Evolutionary conservation across 2,113 vertebrate species (phyloP).

Genomic region (Tachysurus vachellii): DNA sequence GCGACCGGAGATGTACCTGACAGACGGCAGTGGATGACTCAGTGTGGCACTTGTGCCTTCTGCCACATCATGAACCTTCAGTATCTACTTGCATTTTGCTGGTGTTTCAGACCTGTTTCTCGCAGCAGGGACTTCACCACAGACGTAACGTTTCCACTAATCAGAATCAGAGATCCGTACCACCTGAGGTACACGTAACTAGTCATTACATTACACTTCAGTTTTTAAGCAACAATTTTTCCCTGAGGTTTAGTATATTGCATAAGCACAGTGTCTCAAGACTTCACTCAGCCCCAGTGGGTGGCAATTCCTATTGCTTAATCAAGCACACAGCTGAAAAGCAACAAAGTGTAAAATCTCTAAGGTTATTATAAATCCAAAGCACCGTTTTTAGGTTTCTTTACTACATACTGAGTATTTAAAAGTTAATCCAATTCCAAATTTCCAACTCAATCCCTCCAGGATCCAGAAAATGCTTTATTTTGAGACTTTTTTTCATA

Average conservation of each 20-base stretch:
- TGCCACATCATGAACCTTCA: background rate
- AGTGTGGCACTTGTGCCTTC: background rate
- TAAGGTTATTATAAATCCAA: background rate
- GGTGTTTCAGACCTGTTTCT: background rate
- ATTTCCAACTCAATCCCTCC: background rate
- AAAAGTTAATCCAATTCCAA: background rate
- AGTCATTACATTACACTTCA: constrained; percentile 6
- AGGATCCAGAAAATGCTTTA: background rate
- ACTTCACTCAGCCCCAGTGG: background rate
- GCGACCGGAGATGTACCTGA: background rate
- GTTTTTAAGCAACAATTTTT: too few relatives aligned
- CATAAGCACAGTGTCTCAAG: background rate
- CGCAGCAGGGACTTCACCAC: background rate
- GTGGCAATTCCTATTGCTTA: background rate
- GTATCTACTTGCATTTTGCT: background rate
- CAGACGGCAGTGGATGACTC: constrained; percentile 18
- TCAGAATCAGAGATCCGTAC: background rate
- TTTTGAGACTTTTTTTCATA: background rate
- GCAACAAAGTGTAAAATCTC: background rate
- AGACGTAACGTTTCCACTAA: background rate
- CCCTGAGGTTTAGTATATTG: background rate
- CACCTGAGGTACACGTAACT: background rate
- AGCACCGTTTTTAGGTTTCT: background rate
- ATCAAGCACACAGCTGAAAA: background rate
- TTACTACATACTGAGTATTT: background rate